These are phyloP conservation scores for Rafetus swinhoei DNA, from an alignment of 2,113 vertebrate species.

Conservation along the genomic window DNA sequence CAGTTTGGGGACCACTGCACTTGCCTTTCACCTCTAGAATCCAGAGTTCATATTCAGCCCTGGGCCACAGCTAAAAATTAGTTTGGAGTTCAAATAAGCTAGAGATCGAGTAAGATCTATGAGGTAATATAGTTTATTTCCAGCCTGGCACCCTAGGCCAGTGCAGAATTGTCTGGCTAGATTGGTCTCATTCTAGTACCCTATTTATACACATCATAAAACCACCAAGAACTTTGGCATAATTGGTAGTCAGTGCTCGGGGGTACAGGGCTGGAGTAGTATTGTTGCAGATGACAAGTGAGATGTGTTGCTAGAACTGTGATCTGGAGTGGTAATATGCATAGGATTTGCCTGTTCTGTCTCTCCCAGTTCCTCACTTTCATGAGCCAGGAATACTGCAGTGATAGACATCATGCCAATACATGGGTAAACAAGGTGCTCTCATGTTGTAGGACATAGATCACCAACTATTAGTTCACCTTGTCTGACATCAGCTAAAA, in stretches of 20 bases:
- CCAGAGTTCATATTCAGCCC: slow-evolving; percentile 9
- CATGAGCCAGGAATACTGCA: background rate
- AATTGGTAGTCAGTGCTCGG: background rate
- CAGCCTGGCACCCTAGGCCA: background rate
- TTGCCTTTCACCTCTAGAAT: background rate
- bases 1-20: background rate
- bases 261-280: background rate
- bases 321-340: background rate
- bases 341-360: background rate
- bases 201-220: background rate
- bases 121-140: background rate
- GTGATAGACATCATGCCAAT: background rate
- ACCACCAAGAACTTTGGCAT: accelerated
- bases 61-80: background rate
- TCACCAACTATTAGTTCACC: accelerated
- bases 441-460: background rate
- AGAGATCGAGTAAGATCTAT: background rate
- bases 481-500: background rate
- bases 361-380: background rate
- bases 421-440: background rate
- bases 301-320: background rate
- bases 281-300: background rate
- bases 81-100: background rate
- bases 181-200: background rate
- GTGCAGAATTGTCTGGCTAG: background rate